phyloP scores from a whole-genome alignment of 2,888 invertebrate species.

The Plebejus melissa region DNA sequence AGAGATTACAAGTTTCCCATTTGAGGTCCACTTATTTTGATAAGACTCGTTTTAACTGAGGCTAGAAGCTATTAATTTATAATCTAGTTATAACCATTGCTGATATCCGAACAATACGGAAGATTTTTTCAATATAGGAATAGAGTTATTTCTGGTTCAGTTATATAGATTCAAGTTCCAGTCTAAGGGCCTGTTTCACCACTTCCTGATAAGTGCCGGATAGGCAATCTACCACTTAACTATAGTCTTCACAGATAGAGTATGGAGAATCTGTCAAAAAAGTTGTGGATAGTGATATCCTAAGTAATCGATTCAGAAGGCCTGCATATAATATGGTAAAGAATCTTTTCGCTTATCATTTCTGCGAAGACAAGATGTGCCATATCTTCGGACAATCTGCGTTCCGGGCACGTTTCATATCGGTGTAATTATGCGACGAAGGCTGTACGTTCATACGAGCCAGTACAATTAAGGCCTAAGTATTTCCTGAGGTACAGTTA shows the following conservation, averaged over 20 bases:
- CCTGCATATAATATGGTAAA: not conserved
- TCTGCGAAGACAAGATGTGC: constrained; percentile 17
- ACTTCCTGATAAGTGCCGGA: too few relatives aligned
- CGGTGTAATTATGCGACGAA: constrained; percentile 3
- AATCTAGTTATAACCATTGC: not conserved
- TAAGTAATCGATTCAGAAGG: not conserved
- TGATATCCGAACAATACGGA: not conserved
- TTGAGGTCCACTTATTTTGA: too few relatives aligned
- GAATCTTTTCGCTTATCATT: constrained; percentile 11
- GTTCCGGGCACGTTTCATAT: constrained; percentile 23
- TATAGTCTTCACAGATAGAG: too few relatives aligned
- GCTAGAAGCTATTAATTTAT: too few relatives aligned
- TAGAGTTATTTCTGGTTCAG: too few relatives aligned
- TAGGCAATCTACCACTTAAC: too few relatives aligned
- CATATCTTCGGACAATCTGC: constrained; percentile 2
- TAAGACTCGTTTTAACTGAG: too few relatives aligned
- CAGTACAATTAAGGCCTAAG: constrained; percentile 17
- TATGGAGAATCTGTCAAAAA: too few relatives aligned
- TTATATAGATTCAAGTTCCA: too few relatives aligned
- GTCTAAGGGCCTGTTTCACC: too few relatives aligned
- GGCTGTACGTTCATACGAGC: constrained; percentile 7
- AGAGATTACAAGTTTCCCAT: not conserved
- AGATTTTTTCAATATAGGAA: not conserved
- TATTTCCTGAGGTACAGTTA: not conserved
- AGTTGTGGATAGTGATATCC: not conserved